A percentile compares a stretch with the other conserved stretches of the same genome.
These are phyloP conservation scores for Drosophila meridiana DNA, from an alignment of 2,888 invertebrate genomes.

Conservation along the genomic window DNA sequence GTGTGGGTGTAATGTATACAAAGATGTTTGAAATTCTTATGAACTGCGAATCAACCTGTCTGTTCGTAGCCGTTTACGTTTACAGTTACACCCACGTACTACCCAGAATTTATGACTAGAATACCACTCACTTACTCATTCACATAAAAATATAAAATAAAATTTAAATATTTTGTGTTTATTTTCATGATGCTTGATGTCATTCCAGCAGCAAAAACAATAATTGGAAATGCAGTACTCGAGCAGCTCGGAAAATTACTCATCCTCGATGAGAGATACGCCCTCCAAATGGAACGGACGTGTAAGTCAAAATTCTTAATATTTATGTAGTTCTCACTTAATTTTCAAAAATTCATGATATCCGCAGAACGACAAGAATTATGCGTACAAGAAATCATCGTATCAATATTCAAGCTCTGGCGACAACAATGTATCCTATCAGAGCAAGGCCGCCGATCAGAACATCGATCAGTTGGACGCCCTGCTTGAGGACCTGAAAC, in stretches of 20 bases:
- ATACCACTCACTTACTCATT: conserved; percentile 50
- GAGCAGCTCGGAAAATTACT: conserved; percentile 82
- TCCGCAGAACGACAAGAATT: conserved; percentile 81
- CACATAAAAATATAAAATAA: conserved; percentile 5
- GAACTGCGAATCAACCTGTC: conserved; percentile 68
- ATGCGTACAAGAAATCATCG: conserved; percentile 83
- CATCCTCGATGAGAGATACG: conserved; percentile 77
- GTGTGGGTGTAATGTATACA: conserved; percentile 48
- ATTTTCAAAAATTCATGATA: background rate
- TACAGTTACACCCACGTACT: conserved; percentile 46
- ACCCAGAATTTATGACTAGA: conserved; percentile 18
- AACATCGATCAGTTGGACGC: conserved; percentile 92
- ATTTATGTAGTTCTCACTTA: background rate
- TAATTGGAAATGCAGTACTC: conserved; percentile 82
- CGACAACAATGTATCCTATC: conserved; percentile 73
- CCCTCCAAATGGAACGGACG: conserved; percentile 80
- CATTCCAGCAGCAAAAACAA: conserved; percentile 68
- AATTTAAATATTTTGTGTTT: conserved; percentile 46
- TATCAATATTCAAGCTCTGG: conserved; percentile 84
- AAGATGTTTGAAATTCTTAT: conserved; percentile 72
- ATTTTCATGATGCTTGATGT: conserved; percentile 44
- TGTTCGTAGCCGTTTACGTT: conserved; percentile 57
- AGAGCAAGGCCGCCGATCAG: conserved; percentile 83
- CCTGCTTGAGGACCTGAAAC: conserved; percentile 90
- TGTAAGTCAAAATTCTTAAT: conserved; percentile 56